Base-by-base conservation (phyloP, 2,888 invertebrate species). In the Lomographa bimaculata region DNA sequence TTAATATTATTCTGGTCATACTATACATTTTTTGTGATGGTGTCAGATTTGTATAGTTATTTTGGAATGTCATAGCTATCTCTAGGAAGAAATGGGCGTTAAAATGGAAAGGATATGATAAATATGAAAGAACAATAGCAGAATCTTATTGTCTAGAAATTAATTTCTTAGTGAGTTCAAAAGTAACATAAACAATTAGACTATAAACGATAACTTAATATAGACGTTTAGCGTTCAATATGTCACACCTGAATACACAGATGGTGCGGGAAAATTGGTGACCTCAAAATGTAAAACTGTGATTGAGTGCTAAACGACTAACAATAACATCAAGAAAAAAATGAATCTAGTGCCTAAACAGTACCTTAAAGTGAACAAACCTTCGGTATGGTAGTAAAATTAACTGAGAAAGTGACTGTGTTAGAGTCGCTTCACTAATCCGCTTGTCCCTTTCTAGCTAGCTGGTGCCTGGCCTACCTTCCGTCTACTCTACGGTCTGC, bases 371-470 rank as follows among this genome's bases (percentile, higher is more conserved):
- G 60, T 68, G 65, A 72, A 79, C 76, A 73, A 79, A 78, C 79
- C 80, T 80, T 58, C 66, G 71, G 59, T 60, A 62, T 67, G 60
- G 66, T 64, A 53, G 56, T 61, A 65, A 72, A 70, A 59, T 59
- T 69, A 73, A 69, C 59, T 41, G 44, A 62, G 64, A 54, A 67
- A 65, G 64, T 71, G 66, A 67, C 64, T 70, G 33, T 11, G 65
- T 59, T 61, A 61, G 60, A 68, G 76, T 74, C 63, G 75, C 78
- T 74, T 78, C 71, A 67, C 73, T 75, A 76, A 69, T 81, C 83
- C 79, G 65, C 79, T 80, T 74, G 83, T 72, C 71, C 77, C 80
- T 83, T 79, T 80, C 79, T 84, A 83, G 73, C 78, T 81, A 82
- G 81, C 60, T 72, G 79, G 59, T 68, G 68, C 69, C 67, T 66